Percentiles rank a stretch among this genome's conserved stretches.
Evolutionary conservation across 2,888 invertebrate genomes (phyloP).

Genomic region (Tachystola acroxantha): DNA sequence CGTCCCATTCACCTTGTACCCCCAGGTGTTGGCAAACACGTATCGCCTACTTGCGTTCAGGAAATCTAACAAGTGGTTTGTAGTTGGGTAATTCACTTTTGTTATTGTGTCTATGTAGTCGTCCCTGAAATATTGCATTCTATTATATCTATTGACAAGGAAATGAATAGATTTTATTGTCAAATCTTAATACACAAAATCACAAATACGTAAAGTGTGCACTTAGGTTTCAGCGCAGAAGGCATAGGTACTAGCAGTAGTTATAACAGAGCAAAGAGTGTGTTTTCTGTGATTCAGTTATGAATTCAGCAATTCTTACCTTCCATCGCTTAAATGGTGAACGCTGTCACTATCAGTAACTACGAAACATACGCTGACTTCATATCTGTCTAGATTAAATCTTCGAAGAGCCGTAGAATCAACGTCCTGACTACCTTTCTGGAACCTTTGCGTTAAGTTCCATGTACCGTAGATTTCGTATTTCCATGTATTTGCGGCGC

Average conservation of each 20-base stretch:
- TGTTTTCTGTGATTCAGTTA: too few relatives aligned
- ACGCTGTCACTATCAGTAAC: conserved; percentile 78
- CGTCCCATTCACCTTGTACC: conserved; percentile 74
- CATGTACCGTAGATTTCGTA: conserved; percentile 49
- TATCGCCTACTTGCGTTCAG: conserved; percentile 76
- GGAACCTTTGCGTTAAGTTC: conserved; percentile 33
- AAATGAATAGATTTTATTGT: neutral
- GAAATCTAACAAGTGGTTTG: conserved; percentile 76
- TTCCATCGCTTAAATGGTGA: conserved; percentile 78
- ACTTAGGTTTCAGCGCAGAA: too few relatives aligned
- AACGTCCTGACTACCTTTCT: conserved; percentile 18
- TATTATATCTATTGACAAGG: neutral
- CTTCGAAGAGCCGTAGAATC: conserved; percentile 53
- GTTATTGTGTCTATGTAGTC: conserved; percentile 79
- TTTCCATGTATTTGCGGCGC: conserved; percentile 33
- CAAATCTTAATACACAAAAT: too few relatives aligned
- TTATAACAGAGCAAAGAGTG: too few relatives aligned
- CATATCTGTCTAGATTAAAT: conserved; percentile 57
- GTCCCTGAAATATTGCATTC: conserved; percentile 60
- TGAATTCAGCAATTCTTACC: conserved; percentile 65
- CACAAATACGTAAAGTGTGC: too few relatives aligned
- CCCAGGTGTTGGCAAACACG: conserved; percentile 78
- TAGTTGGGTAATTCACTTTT: conserved; percentile 80
- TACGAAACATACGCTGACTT: conserved; percentile 76
- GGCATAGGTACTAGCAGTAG: too few relatives aligned